Evolutionary conservation across 2,797 vertebrate genomes (phyloP).

Genomic region (Forpus xanthops): DNA sequence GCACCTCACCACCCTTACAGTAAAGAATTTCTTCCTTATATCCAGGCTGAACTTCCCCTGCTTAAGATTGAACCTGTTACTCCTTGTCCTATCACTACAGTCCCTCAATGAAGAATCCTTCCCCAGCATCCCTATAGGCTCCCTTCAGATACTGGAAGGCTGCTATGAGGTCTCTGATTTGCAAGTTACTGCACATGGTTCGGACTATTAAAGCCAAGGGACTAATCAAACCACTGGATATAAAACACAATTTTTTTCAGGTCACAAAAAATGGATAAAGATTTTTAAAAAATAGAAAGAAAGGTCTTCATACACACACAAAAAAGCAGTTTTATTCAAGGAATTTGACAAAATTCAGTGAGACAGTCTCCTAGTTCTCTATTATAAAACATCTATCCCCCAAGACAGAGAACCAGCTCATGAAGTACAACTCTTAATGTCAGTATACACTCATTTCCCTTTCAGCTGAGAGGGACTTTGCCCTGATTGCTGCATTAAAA

Average conservation of each 20-base stretch:
- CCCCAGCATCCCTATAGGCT: too few species aligned
- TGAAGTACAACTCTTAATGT: not conserved
- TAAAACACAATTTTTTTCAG: not conserved
- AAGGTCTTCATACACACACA: not conserved
- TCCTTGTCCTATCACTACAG: too few species aligned
- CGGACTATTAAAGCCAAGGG: not conserved
- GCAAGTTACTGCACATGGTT: not conserved
- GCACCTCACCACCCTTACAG: too few species aligned
- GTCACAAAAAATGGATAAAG: not conserved
- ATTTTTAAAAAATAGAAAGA: not conserved
- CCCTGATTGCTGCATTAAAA: not conserved
- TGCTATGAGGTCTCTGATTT: not conserved
- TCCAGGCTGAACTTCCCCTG: too few species aligned
- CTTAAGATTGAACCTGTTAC: too few species aligned
- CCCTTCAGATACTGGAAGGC: too few species aligned
- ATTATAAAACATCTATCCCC: not conserved
- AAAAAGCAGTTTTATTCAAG: not conserved
- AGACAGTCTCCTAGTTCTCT: not conserved
- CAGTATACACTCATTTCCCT: not conserved
- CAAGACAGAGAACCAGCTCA: not conserved
- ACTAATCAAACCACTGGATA: not conserved
- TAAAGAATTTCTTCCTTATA: too few species aligned
- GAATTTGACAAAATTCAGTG: not conserved
- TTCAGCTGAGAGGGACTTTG: not conserved
- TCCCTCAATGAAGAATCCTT: too few species aligned